Evolutionary conservation across 2,797 vertebrate species (phyloP).

Genomic region (Harpagifer antarcticus): DNA sequence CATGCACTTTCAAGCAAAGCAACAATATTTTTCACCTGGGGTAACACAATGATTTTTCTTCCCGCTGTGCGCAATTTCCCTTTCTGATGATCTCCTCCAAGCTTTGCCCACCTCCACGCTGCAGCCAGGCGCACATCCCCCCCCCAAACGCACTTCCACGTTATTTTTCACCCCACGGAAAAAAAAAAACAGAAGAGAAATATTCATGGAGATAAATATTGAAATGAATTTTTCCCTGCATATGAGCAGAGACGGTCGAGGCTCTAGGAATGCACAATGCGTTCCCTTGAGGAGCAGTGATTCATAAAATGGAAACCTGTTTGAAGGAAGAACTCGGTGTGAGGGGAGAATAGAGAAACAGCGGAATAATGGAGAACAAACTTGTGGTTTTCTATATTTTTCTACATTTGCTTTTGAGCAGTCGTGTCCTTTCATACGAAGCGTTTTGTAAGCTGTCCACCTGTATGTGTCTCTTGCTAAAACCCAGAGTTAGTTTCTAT

Average conservation of each 20-base stretch:
- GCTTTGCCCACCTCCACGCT: constrained; percentile 69
- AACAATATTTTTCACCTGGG: constrained; percentile 97
- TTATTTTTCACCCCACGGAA: constrained; percentile 72
- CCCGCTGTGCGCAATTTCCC: constrained; percentile 88
- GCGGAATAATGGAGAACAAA: constrained; percentile 46
- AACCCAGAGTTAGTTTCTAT: neutral
- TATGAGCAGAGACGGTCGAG: constrained; percentile 76
- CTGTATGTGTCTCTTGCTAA: too few species aligned
- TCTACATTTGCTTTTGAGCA: constrained; percentile 27
- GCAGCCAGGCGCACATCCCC: constrained; percentile 51
- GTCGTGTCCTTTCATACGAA: constrained; percentile 14
- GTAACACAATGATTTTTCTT: constrained; percentile 89
- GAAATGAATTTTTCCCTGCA: constrained; percentile 85
- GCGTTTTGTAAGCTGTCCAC: neutral
- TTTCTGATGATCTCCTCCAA: constrained; percentile 86
- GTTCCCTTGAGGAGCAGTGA: constrained; percentile 78
- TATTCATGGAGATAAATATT: constrained; percentile 90
- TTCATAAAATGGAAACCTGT: constrained; percentile 80
- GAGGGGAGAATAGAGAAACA: constrained; percentile 59
- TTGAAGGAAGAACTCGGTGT: constrained; percentile 69
- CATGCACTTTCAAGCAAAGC: constrained; percentile 96
- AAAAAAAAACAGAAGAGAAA: constrained; percentile 62
- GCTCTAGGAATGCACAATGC: constrained; percentile 72
- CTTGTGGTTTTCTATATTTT: constrained; percentile 45
- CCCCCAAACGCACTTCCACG: constrained; percentile 71